Evolutionary conservation across 2,888 invertebrate species (phyloP).

Genomic region (Erpobdella octoculata): DNA sequence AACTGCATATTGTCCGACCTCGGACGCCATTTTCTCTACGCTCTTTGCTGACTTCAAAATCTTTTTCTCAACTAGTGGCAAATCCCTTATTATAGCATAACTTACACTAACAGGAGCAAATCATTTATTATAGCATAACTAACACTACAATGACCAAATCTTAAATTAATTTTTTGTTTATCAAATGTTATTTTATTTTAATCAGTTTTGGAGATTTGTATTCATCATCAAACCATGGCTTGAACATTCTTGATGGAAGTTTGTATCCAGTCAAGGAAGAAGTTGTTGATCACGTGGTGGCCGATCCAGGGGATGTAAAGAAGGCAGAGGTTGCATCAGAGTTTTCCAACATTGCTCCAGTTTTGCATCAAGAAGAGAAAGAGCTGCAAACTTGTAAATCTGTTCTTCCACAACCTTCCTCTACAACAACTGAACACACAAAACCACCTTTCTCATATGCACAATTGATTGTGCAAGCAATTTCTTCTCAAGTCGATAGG

Average conservation of each 20-base stretch:
- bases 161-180: too few relatives aligned
- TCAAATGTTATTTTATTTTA: too few relatives aligned
- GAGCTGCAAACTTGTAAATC: background rate
- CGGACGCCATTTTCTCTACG: too few relatives aligned
- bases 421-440: constrained; percentile 37
- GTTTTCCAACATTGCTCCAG: background rate
- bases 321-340: background rate
- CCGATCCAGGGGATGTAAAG: background rate
- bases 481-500: constrained; percentile 75
- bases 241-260: background rate
- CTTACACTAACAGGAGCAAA: too few relatives aligned
- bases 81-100: too few relatives aligned
- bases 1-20: too few relatives aligned
- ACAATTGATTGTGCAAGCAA: constrained; percentile 93
- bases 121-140: too few relatives aligned
- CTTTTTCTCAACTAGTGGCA: too few relatives aligned
- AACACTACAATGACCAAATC: too few relatives aligned
- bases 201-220: constrained; percentile 3
- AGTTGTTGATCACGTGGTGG: background rate
- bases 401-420: background rate
- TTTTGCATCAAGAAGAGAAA: background rate
- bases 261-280: constrained; percentile 13
- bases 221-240: background rate
- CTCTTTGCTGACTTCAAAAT: too few relatives aligned
- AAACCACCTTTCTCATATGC: constrained; percentile 92